Percentiles rank a stretch among this genome's conserved stretches.
These are phyloP conservation scores for Recurvirostra avosetta DNA, from an alignment of 2,113 vertebrate genomes.

Conservation along the genomic window DNA sequence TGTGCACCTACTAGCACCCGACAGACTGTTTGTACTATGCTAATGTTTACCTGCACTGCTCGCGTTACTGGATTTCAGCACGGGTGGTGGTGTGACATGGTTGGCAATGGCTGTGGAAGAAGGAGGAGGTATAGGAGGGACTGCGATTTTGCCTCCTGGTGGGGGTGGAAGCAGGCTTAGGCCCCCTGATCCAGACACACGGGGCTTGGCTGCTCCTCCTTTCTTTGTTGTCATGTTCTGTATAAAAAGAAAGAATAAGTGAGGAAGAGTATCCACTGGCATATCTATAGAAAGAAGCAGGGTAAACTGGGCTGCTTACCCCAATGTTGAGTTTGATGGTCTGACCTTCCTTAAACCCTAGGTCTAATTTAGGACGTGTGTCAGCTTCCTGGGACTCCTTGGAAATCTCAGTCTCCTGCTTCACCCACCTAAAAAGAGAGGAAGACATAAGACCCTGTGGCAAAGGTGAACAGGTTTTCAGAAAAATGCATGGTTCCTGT, in stretches of 20 bases:
- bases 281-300: background rate
- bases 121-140: slow-evolving; percentile 76
- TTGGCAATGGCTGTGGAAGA: slow-evolving; percentile 78
- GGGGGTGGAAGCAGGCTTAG: slow-evolving; percentile 89
- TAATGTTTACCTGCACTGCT: slow-evolving; percentile 72
- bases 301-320: slow-evolving; percentile 71
- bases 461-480: background rate
- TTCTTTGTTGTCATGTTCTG: slow-evolving; percentile 86
- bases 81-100: slow-evolving; percentile 75
- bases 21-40: background rate
- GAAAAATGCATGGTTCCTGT: background rate
- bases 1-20: background rate
- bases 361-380: slow-evolving; percentile 87
- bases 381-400: slow-evolving; percentile 87
- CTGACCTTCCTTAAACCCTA: slow-evolving; percentile 97
- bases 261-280: background rate
- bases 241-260: background rate
- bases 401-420: slow-evolving; percentile 88
- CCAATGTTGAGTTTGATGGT: slow-evolving; percentile 97
- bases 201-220: slow-evolving; percentile 78
- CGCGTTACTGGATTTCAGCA: slow-evolving; percentile 71
- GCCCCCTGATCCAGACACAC: slow-evolving; percentile 79
- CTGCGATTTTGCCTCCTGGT: slow-evolving; percentile 84
- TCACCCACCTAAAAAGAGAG: slow-evolving; percentile 86
- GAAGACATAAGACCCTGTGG: background rate